phyloP scores from a whole-genome alignment of 1,140 invertebrate species.

The Tigriopus japonicus region DNA sequence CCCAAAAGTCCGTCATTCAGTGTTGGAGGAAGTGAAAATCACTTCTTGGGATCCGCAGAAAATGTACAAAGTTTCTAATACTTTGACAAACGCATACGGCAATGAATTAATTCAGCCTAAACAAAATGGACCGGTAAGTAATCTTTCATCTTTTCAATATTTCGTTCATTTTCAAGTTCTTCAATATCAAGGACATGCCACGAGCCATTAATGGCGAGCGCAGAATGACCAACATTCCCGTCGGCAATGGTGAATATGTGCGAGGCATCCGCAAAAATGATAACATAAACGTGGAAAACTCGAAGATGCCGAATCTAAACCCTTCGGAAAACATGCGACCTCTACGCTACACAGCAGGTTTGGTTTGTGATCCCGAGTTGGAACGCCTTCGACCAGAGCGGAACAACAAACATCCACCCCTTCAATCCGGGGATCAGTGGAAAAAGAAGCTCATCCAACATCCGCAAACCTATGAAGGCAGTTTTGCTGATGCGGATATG shows the following conservation, averaged over 20 bases:
- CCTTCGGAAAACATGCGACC: neutral
- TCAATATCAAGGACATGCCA: constrained; percentile 9
- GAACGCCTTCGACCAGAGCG: constrained; percentile 6
- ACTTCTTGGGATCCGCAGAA: too few relatives aligned
- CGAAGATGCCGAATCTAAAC: neutral
- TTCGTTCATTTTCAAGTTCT: neutral
- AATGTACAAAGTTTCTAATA: neutral
- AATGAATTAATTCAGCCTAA: neutral
- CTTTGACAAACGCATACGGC: neutral
- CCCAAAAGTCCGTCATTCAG: too few relatives aligned
- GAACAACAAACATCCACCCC: neutral
- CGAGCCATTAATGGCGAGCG: neutral
- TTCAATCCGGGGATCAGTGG: constrained; percentile 9
- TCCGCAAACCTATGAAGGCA: constrained; percentile 2
- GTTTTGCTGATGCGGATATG: constrained; percentile 13
- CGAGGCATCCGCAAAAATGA: constrained; percentile 3
- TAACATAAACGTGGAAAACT: neutral
- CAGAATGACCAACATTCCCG: constrained; percentile 7
- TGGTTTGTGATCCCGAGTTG: constrained; percentile 6
- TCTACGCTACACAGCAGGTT: constrained; percentile 5
- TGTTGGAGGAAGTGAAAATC: too few relatives aligned
- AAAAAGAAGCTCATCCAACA: constrained; percentile 11
- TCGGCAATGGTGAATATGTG: constrained; percentile 6
- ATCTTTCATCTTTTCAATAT: neutral
- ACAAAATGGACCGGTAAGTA: neutral